phyloP scores from a whole-genome alignment of 1,140 invertebrate genomes.

The Lineus longissimus region DNA sequence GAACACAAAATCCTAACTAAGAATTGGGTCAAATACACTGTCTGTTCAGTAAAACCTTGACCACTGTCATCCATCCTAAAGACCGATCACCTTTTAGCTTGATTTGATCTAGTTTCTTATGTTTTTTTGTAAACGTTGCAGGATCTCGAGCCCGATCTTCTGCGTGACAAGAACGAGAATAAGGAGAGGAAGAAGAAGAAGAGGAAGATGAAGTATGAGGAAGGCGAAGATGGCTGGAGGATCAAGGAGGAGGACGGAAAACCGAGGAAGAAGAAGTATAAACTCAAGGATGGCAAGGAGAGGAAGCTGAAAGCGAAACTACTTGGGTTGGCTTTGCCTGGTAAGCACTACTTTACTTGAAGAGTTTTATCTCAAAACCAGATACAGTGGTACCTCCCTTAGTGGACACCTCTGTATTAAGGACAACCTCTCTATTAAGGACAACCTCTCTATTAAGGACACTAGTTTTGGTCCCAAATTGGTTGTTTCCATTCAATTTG shows the following conservation, averaged over 20 bases:
- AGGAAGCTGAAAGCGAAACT: constrained; percentile 15
- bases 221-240: constrained; percentile 18
- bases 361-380: not conserved
- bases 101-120: no score
- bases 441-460: no score
- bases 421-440: no score
- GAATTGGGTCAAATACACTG: no score
- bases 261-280: constrained; percentile 32
- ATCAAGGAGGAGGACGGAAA: constrained; percentile 39
- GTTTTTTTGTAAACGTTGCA: not conserved
- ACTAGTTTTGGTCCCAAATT: no score
- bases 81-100: no score
- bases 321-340: not conserved
- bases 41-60: no score
- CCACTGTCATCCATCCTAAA: no score
- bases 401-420: no score
- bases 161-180: constrained; percentile 34
- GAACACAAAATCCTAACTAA: no score
- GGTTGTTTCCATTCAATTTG: no score
- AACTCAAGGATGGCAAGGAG: constrained; percentile 23
- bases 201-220: constrained; percentile 27
- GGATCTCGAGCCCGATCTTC: constrained; percentile 17
- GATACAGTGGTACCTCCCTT: no score
- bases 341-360: not conserved
- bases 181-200: constrained; percentile 37